phyloP scores from a whole-genome alignment of 1,140 invertebrate genomes.

The Schlechtendalia chinensis region DNA sequence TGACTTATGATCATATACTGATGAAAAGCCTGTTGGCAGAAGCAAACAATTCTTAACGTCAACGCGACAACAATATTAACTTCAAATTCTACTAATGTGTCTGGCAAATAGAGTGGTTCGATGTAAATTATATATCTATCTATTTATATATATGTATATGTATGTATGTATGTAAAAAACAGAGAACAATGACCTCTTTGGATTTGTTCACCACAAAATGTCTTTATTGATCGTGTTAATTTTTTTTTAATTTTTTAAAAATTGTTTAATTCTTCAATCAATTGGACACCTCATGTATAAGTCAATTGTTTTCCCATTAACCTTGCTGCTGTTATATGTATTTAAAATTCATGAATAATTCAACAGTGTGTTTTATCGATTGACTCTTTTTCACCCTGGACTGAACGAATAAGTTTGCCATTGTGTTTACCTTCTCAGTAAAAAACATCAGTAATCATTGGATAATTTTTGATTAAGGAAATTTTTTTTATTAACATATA shows the following conservation, averaged over 20 bases:
- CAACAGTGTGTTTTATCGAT: conserved; percentile 21
- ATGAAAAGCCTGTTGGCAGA: conserved; percentile 64
- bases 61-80: conserved; percentile 20
- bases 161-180: too few relatives aligned
- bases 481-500: conserved; percentile 11
- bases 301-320: conserved; percentile 24
- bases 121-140: conserved; percentile 9
- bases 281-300: conserved; percentile 20
- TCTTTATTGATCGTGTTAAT: not conserved
- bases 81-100: conserved; percentile 14
- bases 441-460: conserved; percentile 27
- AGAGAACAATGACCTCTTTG: conserved; percentile 11
- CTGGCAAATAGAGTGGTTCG: not conserved
- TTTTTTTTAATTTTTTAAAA: not conserved
- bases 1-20: conserved; percentile 89
- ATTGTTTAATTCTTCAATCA: too few relatives aligned
- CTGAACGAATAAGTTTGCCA: not conserved
- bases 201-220: not conserved
- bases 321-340: conserved; percentile 30
- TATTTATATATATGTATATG: too few relatives aligned
- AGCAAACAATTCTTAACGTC: conserved; percentile 33
- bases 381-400: conserved; percentile 39
- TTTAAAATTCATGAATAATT: conserved; percentile 41
- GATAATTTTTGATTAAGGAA: not conserved
- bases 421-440: conserved; percentile 41